A percentile compares a stretch with the other conserved stretches of the same genome.
phyloP scores from a whole-genome alignment of 64 coral and sea anemone genomes.

The Montipora efflorescens region DNA sequence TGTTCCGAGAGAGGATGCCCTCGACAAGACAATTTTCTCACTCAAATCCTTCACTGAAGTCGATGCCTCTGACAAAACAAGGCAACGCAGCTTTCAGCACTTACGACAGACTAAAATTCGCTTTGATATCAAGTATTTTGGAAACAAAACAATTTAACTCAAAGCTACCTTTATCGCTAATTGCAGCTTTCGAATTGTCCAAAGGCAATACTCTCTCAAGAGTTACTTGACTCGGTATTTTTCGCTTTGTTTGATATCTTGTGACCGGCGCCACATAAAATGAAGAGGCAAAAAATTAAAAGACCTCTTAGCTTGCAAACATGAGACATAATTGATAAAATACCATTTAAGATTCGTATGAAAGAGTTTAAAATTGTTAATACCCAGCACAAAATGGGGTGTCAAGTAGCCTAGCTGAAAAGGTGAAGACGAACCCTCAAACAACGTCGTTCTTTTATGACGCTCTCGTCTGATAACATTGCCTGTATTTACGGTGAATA shows the following conservation, averaged over 20 bases:
- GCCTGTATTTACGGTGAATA: not conserved
- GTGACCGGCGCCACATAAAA: constrained; percentile 23
- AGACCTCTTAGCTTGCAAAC: not conserved
- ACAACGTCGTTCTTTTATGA: not conserved
- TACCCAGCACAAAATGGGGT: too few species aligned
- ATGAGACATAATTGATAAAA: not conserved
- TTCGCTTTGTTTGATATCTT: constrained; percentile 25
- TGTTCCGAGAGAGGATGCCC: not conserved
- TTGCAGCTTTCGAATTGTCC: constrained; percentile 20
- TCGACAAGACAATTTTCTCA: not conserved
- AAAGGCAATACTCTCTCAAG: constrained; percentile 28
- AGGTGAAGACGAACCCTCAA: too few species aligned
- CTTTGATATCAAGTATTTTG: constrained; percentile 39
- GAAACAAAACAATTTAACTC: constrained; percentile 59
- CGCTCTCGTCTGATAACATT: not conserved
- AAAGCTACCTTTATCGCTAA: constrained; percentile 35
- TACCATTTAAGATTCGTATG: not conserved
- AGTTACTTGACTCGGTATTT: constrained; percentile 23
- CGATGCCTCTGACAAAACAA: not conserved
- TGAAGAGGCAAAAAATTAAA: not conserved
- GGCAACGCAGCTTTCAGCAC: not conserved
- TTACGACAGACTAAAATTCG: not conserved
- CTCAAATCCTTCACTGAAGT: not conserved
- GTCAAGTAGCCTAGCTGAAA: too few species aligned
- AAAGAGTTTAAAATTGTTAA: not conserved